Conservation (phyloP, 2,797 vertebrate species). For the Cossypha niveicapilla region DNA sequence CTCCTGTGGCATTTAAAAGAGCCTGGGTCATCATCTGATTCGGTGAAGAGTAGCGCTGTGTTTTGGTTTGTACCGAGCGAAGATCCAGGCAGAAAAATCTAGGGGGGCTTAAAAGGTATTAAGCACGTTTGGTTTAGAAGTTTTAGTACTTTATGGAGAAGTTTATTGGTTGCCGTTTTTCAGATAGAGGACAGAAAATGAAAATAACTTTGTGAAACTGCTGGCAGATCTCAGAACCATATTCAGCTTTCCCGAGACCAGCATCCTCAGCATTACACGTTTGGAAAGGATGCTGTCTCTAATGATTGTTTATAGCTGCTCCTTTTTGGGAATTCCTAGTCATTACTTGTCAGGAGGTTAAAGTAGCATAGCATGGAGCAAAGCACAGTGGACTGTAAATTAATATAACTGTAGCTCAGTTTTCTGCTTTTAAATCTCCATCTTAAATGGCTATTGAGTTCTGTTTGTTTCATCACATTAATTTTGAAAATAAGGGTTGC, state of each 20-base stretch:
- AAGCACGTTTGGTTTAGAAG: neutral
- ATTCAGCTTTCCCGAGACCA: neutral
- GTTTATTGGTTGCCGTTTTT: neutral
- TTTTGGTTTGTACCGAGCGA: neutral
- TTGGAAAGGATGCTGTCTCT: neutral
- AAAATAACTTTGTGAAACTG: neutral
- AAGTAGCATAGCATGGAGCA: neutral
- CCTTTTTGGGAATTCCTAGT: neutral
- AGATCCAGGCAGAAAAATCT: neutral
- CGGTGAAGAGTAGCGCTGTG: no score
- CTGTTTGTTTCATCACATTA: neutral
- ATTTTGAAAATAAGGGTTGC: neutral
- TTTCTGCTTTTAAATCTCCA: neutral
- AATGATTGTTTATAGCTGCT: neutral
- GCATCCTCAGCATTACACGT: neutral
- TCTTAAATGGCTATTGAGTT: neutral
- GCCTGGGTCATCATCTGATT: neutral
- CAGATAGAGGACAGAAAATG: neutral
- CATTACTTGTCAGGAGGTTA: neutral
- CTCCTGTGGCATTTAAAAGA: neutral
- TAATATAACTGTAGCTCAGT: neutral
- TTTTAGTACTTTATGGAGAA: neutral
- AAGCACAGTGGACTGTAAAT: neutral
- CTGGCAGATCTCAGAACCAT: neutral
- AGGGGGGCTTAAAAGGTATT: accelerated